phyloP scores from a whole-genome alignment of 2,797 vertebrate species.

The Eurystomus glaucurus region DNA sequence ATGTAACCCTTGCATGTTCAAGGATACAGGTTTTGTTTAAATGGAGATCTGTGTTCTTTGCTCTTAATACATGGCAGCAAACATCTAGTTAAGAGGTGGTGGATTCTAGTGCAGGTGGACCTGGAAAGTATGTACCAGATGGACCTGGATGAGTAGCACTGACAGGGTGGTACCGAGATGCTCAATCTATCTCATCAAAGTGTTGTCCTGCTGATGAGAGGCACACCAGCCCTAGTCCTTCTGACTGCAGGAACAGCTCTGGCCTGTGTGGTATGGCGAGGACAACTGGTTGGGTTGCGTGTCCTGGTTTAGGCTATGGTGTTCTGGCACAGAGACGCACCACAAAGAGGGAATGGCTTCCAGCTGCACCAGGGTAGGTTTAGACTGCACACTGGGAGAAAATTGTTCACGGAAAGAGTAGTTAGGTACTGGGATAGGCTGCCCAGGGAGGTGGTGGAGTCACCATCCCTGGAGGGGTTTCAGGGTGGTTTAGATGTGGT shows the following conservation, averaged over 20 bases:
- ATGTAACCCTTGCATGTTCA: background rate
- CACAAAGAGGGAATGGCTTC: background rate
- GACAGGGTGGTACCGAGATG: background rate
- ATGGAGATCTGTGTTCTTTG: background rate
- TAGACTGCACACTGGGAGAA: no score
- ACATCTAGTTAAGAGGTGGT: background rate
- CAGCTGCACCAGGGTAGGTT: no score
- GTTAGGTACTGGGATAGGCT: no score
- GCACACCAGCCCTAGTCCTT: background rate
- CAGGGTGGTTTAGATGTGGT: no score
- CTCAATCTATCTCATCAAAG: background rate
- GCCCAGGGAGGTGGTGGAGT: no score
- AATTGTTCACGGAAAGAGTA: no score
- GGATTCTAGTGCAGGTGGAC: background rate
- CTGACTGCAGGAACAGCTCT: background rate
- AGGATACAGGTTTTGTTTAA: background rate
- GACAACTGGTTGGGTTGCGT: background rate
- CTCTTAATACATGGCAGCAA: background rate
- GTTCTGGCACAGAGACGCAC: background rate
- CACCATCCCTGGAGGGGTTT: no score
- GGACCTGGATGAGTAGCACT: background rate
- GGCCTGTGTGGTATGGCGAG: rapidly evolving
- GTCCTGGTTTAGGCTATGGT: background rate
- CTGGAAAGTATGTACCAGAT: background rate
- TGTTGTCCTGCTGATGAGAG: background rate